Base-by-base conservation (phyloP, 2,888 invertebrate genomes). In the Abrostola tripartita region DNA sequence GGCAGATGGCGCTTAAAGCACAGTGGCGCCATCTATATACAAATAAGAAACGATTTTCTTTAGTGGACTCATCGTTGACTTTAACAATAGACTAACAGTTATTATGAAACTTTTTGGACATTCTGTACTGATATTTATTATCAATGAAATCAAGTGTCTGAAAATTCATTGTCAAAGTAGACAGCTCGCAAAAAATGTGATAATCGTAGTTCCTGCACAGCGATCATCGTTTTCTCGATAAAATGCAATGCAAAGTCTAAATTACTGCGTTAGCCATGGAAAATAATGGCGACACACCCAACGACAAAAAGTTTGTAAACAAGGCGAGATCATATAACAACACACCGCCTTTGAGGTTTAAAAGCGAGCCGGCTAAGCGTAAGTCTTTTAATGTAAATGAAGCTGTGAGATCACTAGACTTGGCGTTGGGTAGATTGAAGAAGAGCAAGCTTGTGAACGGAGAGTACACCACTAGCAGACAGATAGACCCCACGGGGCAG, bases 351-450 rank as follows among this genome's bases (percentile, higher is more conserved):
- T 56, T 79, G 54, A 88, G 84, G 71, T 40, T 81, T 0, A 87
- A 79, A 73, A 84, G 66, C 41, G 90, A 89, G 54, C 70, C 86
- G 0, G 64, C 72, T 9, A 92, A 91, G 73, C 87, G 90, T 24
- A 92, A 91, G 76, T 89, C 91, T 0, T 87, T 89, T 63, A 86
- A 85, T 63, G 73, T 83, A 42, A 91, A 91, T 58, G 92, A 91
- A 40, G 90, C 90, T 0, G 90, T 89, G 14, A 85, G 78, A 61
- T 90, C 92, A 1, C 69, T 92, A 60, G 93, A 93, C 56, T 71
- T 89, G 52, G 89, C 88, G 10, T 74, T 91, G 42, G 84, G 86
- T 24, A 85, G 89, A 61, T 65, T 92, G 47, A 92, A 92, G 75
- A 93, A 90, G 76, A 90, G 89, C 65, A 91, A 90, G 72, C 65